phyloP scores from a whole-genome alignment of 2,888 invertebrate genomes.

The Stenolophus ochropezus region DNA sequence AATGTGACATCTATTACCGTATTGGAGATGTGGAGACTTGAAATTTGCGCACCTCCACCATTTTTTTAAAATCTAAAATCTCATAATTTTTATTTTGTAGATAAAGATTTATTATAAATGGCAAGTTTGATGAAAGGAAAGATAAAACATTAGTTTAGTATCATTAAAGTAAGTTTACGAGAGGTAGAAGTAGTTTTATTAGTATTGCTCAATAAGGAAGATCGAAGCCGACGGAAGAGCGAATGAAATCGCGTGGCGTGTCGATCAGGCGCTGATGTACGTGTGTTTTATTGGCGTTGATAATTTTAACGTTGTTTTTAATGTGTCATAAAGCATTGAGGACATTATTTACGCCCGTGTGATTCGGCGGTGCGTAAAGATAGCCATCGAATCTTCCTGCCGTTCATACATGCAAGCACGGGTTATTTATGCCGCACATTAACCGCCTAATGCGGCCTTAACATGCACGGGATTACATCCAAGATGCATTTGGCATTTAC shows the following conservation, averaged over 20 bases:
- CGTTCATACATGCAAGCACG: background rate
- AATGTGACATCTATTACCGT: no score
- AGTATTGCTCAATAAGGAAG: background rate
- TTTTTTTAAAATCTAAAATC: no score
- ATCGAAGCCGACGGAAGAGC: background rate
- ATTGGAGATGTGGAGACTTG: no score
- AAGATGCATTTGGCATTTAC: background rate
- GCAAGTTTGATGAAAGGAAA: background rate
- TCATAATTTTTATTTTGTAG: background rate
- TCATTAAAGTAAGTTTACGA: no score
- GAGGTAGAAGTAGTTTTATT: no score
- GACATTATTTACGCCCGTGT: constrained; percentile 49
- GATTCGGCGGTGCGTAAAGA: constrained; percentile 47
- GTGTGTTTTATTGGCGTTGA: constrained; percentile 45
- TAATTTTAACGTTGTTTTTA: constrained; percentile 54
- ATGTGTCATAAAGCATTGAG: constrained; percentile 54
- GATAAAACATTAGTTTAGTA: no score
- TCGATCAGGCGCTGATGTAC: constrained; percentile 23
- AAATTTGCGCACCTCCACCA: no score
- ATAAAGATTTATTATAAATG: background rate
- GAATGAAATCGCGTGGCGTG: background rate
- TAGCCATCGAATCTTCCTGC: constrained; percentile 42
- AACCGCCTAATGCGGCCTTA: background rate
- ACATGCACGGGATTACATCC: background rate
- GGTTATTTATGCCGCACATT: background rate